Conservation (phyloP, 2,888 invertebrate genomes). For the Leucophenga montana region DNA sequence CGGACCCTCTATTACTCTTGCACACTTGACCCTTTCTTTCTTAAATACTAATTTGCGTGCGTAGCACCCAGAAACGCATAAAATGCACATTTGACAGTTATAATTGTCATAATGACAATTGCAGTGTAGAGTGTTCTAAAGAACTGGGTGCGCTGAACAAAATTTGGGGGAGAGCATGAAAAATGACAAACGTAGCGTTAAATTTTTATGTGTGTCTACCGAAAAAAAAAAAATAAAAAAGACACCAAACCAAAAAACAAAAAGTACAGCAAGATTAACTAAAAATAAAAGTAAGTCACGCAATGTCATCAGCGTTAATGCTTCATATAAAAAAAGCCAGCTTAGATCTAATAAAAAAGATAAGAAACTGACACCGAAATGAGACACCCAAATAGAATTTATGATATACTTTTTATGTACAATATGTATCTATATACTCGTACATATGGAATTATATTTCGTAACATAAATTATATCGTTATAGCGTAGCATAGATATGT, state of each 20-base stretch:
- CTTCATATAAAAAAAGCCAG: too few relatives aligned
- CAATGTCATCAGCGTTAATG: slow-evolving; percentile 49
- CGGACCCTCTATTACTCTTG: not conserved
- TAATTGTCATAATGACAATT: slow-evolving; percentile 14
- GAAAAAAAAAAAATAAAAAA: slow-evolving; percentile 20
- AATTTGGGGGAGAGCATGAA: slow-evolving; percentile 37
- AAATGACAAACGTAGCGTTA: slow-evolving; percentile 59
- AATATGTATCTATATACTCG: too few relatives aligned
- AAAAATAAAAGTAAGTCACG: slow-evolving; percentile 44
- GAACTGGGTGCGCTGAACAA: slow-evolving; percentile 42
- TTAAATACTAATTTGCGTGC: not conserved
- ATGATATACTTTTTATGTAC: too few relatives aligned
- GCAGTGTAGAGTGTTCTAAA: slow-evolving; percentile 5
- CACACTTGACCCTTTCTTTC: not conserved
- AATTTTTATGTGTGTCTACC: slow-evolving; percentile 59
- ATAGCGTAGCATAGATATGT: too few relatives aligned
- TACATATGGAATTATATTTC: too few relatives aligned
- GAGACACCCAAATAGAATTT: not conserved
- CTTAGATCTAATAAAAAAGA: not conserved
- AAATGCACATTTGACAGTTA: slow-evolving; percentile 9
- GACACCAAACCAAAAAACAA: not conserved
- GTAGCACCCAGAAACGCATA: not conserved
- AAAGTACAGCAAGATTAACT: too few relatives aligned
- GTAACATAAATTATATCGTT: too few relatives aligned
- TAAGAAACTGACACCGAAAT: slow-evolving; percentile 13